Percentiles rank a stretch among this genome's conserved stretches.
Conservation (phyloP, 2,888 invertebrate species). For the Muscina levida region DNA sequence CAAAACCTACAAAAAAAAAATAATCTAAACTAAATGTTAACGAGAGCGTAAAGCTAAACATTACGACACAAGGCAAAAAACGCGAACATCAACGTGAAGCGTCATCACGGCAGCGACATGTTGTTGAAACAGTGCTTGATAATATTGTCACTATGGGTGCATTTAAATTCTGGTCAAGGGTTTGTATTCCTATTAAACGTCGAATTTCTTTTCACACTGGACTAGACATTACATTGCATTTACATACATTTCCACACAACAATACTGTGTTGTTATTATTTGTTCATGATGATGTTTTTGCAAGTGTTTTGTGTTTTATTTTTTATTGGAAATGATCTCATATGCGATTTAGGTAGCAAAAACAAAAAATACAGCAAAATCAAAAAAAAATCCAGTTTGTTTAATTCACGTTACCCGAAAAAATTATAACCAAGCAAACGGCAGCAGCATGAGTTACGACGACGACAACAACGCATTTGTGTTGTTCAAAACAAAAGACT, state of each 20-base stretch:
- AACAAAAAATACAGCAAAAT: constrained; percentile 13
- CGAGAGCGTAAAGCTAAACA: constrained; percentile 55
- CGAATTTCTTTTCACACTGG: no score
- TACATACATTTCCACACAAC: no score
- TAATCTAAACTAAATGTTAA: constrained; percentile 57
- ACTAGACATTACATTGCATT: no score
- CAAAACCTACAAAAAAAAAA: constrained; percentile 23
- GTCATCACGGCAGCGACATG: constrained; percentile 50
- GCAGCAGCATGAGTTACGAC: constrained; percentile 5
- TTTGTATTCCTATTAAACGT: constrained; percentile 60
- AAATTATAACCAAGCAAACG: constrained; percentile 26
- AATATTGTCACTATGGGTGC: constrained; percentile 61
- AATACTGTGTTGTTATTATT: no score
- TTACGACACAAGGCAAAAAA: constrained; percentile 13
- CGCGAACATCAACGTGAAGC: constrained; percentile 38
- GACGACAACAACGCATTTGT: neutral
- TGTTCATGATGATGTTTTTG: no score
- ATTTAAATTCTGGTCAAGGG: constrained; percentile 67
- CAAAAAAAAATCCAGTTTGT: constrained; percentile 56
- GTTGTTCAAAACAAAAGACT: constrained; percentile 49
- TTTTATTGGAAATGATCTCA: constrained; percentile 56
- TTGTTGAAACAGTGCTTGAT: constrained; percentile 56
- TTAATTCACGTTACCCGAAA: constrained; percentile 24
- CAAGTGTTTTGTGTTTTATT: constrained; percentile 12
- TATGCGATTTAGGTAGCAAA: constrained; percentile 35